Evolutionary conservation across 2,888 invertebrate species (phyloP), one percentile per base, ranked within the genome.

Genomic region (Drosophila melanocephala): DNA sequence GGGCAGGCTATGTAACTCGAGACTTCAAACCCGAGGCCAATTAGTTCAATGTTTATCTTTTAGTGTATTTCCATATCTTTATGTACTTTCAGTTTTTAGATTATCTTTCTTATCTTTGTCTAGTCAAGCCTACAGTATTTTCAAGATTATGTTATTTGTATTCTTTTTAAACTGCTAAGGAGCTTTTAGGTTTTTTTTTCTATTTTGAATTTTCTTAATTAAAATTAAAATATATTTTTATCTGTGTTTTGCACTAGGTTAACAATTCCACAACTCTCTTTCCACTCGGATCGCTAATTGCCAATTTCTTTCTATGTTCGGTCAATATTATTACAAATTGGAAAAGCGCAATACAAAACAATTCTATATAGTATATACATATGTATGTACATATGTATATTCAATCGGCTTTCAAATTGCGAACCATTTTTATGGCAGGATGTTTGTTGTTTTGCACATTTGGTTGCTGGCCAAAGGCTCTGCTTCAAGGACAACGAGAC

Each of bases 381-480:
- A 22, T 35, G 16, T 10, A 42, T 10, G 2, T 30, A 51, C 5
- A 0, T 58, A 9, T n/a, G 16, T 16, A 22, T 30, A 37, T 32
- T 37, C 26, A 33, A 59, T n/a, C 32, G 32, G 47, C 39, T 61
- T 42, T 6, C 37, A 52, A 39, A 57, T 42, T 14, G 33, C 22
- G 12, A 22, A n/a, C 44, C 62, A 75, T 57, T 75, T 65, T n/a
- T 30, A 28, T 32, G 52, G 16, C 58, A 16, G n/a, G 16, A 35
- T 62, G 32, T 58, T 68, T 72, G 56, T 62, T 72, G 32, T 72
- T 67, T 67, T 52, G 62, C 69, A 50, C 58, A 58, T 79, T 72
- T 70, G 65, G 58, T 60, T 47, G 59, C 50, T 35, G 56, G 57
- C 52, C 53, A 57, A 42, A 47, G 52, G 22, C 16, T n/a, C 42